Evolutionary conservation across 1,140 invertebrate genomes (phyloP), one percentile per base, ranked within the genome.

Genomic region (Drosophila subobscura): DNA sequence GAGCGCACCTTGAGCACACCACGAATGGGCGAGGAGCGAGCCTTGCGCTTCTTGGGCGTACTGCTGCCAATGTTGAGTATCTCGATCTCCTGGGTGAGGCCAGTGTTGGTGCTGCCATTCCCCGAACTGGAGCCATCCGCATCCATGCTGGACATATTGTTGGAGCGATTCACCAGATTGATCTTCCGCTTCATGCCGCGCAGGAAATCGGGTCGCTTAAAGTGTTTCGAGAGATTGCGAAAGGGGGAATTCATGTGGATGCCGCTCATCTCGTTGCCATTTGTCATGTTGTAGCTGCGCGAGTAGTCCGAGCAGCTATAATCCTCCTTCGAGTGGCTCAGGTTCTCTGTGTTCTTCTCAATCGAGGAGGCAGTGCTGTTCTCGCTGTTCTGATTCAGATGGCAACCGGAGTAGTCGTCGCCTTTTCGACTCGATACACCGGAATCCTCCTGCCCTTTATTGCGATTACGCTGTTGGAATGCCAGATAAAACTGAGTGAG

Each of bases 81-180:
- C 79, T 93, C 93, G 20, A 96, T 95, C 86, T 96, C 95, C 72
- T 95, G 94, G 0, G 95, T 95, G 0, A 95, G 90, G 0, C 95
- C 95, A 44, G 94, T 95, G 73, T 92, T 92, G 33, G 72, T 94
- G 68, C 93, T 93, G 40, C 77, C 74, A 27, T 54, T 83, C 14
- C 56, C 78, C 25, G 71, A 74, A 41, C 71, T 74, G 14, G 56
- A 75, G 40, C 66, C 71, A 61, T 77, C 90, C 5, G 45, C 71
- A 6, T 92, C 91, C 58, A 85, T 67, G 41, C 80, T 79, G 25
- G 84, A 88, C 49, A 79, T 75, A 55, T 86, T 86, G 47, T 92
- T 90, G 1, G 83, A 88, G 3, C 90, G 86, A 67, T 91, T 91
- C 12, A 89, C 92, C 49, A 94, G 77, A 70, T 93, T 92, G 67